A percentile compares a stretch with the other conserved stretches of the same genome.
Evolutionary conservation across 2,888 invertebrate genomes (phyloP).

Genomic region (Limnephilus rhombicus): DNA sequence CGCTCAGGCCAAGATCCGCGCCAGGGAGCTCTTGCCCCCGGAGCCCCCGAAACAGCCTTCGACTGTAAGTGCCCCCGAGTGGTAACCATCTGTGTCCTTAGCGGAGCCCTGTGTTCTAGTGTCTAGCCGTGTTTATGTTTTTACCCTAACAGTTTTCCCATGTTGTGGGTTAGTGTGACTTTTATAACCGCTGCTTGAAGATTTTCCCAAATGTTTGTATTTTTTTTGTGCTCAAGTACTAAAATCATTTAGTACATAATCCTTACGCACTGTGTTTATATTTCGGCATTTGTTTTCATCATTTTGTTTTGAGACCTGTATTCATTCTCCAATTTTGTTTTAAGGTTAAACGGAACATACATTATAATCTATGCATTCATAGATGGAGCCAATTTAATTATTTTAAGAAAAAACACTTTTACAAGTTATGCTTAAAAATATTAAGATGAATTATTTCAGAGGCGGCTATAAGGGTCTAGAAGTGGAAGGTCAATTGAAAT

Average conservation of each 20-base stretch:
- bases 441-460: no score
- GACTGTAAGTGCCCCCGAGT: conserved; percentile 40
- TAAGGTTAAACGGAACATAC: neutral
- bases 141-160: neutral
- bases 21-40: conserved; percentile 48
- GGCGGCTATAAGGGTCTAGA: no score
- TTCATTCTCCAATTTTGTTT: neutral
- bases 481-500: no score
- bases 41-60: conserved; percentile 35
- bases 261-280: neutral
- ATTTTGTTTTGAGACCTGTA: neutral
- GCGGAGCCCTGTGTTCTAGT: conserved; percentile 26
- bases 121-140: conserved; percentile 5
- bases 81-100: conserved; percentile 36
- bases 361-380: no score
- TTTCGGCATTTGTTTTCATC: neutral
- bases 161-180: neutral
- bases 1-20: conserved; percentile 57
- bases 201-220: neutral
- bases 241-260: neutral
- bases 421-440: no score
- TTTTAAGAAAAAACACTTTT: no score
- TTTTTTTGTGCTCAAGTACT: neutral
- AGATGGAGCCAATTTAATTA: no score
- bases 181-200: conserved; percentile 7